Conservation (phyloP, 2,797 vertebrate species). For the Hippoglossus hippoglossus region DNA sequence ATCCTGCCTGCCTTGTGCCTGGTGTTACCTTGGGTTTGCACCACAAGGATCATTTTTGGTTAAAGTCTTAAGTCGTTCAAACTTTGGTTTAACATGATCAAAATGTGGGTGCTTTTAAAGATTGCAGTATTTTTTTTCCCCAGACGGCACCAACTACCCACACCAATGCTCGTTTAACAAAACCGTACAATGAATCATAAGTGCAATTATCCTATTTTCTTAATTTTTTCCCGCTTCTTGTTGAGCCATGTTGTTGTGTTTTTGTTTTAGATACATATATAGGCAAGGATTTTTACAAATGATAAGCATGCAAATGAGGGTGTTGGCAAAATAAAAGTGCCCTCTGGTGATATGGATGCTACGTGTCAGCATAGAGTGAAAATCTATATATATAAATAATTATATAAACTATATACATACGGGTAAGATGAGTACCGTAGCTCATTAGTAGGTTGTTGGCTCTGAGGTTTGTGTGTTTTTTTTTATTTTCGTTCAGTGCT, state of each 20-base stretch:
- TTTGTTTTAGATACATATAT: slow-evolving; percentile 69
- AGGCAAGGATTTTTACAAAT: slow-evolving; percentile 68
- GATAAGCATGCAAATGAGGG: slow-evolving; percentile 75
- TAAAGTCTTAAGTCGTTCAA: slow-evolving; percentile 82
- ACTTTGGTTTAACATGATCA: slow-evolving; percentile 76
- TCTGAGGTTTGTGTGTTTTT: slow-evolving; percentile 62
- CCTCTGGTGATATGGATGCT: slow-evolving; percentile 72
- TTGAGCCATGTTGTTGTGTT: slow-evolving; percentile 82
- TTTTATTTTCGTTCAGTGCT: slow-evolving; percentile 40
- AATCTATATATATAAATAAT: slow-evolving; percentile 71
- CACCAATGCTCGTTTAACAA: slow-evolving; percentile 89
- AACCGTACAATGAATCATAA: slow-evolving; percentile 92
- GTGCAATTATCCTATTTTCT: slow-evolving; percentile 96
- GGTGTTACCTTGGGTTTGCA: slow-evolving; percentile 88
- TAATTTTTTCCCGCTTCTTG: slow-evolving; percentile 74
- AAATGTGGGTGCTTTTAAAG: slow-evolving; percentile 89
- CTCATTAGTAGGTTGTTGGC: slow-evolving; percentile 78
- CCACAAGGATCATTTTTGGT: slow-evolving; percentile 81
- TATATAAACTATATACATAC: slow-evolving; percentile 85
- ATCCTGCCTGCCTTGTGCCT: slow-evolving; percentile 80
- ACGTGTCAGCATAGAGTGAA: slow-evolving; percentile 75
- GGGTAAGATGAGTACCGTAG: slow-evolving; percentile 84
- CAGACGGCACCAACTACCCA: slow-evolving; percentile 85
- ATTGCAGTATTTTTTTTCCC: slow-evolving; percentile 84
- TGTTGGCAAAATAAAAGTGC: slow-evolving; percentile 46